Percentiles rank a stretch among this genome's conserved stretches.
Evolutionary conservation across 2,113 vertebrate species (phyloP).

Genomic region (Chionomys nivalis): DNA sequence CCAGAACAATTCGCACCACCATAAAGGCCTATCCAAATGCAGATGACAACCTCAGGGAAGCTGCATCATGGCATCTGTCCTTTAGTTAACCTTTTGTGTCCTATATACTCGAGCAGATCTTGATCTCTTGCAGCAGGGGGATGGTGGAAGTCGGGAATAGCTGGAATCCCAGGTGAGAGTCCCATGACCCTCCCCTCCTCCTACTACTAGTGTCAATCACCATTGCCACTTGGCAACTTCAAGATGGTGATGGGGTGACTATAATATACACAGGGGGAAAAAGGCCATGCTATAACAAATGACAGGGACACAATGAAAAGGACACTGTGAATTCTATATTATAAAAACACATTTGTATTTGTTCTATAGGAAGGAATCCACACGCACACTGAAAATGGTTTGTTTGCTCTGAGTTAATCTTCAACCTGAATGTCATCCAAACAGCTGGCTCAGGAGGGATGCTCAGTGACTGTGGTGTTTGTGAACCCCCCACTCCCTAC

Average conservation of each 20-base stretch:
- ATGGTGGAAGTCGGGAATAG: not conserved
- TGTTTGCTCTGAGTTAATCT: not conserved
- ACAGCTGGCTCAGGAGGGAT: not conserved
- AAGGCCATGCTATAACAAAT: not conserved
- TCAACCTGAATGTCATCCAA: not conserved
- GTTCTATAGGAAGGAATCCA: not conserved
- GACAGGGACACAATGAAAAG: not conserved
- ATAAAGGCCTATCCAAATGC: not conserved
- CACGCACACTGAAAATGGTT: not conserved
- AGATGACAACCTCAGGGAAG: not conserved
- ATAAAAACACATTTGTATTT: not conserved
- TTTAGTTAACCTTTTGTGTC: not conserved
- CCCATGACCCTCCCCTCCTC: not conserved
- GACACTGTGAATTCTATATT: not conserved
- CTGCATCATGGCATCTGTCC: not conserved
- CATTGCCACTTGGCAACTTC: not conserved
- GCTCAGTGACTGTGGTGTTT: not conserved
- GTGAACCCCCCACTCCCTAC: not conserved
- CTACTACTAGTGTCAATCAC: not conserved
- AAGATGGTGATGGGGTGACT: not conserved
- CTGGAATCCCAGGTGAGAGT: not conserved
- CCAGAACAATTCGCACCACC: not conserved
- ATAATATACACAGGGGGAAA: not conserved
- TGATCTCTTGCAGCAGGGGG: not conserved
- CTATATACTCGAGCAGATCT: not conserved